Base-by-base conservation (phyloP, 2,113 vertebrate species). In the Mormyrus lacerda region DNA sequence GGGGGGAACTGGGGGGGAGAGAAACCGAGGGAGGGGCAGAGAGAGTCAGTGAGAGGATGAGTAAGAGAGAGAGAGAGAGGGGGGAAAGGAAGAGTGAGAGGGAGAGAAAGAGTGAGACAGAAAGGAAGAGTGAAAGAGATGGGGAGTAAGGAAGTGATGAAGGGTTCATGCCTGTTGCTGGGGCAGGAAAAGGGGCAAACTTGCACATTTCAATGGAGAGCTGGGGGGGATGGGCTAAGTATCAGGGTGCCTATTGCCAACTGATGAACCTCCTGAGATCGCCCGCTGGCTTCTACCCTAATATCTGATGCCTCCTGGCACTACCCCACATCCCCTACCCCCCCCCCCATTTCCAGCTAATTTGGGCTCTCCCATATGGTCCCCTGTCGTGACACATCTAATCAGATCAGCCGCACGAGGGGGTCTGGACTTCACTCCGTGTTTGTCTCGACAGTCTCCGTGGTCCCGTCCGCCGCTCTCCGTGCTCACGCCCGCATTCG, bases 351-450 rank as follows among this genome's bases (percentile, higher is more conserved):
- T 93, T 94, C 94, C 94, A 94, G 95, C 95, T 95, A 94, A 94
- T 94, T 94, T 94, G 92, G 94, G 94, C 93, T 93, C 94, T 95
- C 94, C 95, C 95, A 96, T 96, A 96, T 95, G 95, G 94, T 94
- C 92, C 92, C 91, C 92, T 95, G 95, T 96, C 95, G 94, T 92
- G 87, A 90, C 92, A 88, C 90, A 95, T 95, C 93, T 94, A 94
- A 95, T 96, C 94, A 95, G 90, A 91, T 92, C 87, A 51, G 93
- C 91, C 94, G 94, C 94, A 93, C 93, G 55, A 94, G 93, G 92
- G 92, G 76, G 91, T 91, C 90, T 90, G 69, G 89, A 92, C 93
- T 93, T 95, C 95, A 94, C 91, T 91, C 89, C 91, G 90, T 89
- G 94, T 95, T 95, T 96, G 45, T 93, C 95, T 95, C 94, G 94